These are phyloP conservation scores for Dynastes maya DNA, from an alignment of 2,888 invertebrate species.

Conservation along the genomic window DNA sequence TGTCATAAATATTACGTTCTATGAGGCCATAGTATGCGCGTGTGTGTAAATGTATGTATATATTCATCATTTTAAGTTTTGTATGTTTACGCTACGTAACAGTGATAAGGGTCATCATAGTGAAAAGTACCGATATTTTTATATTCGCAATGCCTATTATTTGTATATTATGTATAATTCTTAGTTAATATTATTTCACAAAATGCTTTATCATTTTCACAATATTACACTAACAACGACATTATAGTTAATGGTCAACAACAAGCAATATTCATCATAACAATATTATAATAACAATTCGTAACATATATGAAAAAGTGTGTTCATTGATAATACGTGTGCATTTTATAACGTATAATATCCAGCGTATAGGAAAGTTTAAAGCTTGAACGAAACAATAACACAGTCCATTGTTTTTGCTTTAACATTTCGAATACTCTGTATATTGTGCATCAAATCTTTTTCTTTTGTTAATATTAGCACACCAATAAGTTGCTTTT, in stretches of 20 bases:
- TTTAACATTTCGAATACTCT: constrained; percentile 1
- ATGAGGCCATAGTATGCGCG: background rate
- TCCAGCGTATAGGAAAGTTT: background rate
- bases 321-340: constrained; percentile 10
- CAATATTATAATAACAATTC: constrained; percentile 31
- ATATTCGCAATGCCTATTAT: constrained; percentile 17
- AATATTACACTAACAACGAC: constrained; percentile 39
- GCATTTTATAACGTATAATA: constrained; percentile 8
- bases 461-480: background rate
- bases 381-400: too few species aligned
- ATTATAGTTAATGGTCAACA: constrained; percentile 39
- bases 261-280: constrained; percentile 39
- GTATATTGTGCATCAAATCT: background rate
- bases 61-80: background rate
- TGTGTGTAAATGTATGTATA: background rate
- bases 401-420: background rate
- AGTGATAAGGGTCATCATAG: background rate
- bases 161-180: background rate
- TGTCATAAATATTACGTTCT: constrained; percentile 21
- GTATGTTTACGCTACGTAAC: too few species aligned
- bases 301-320: constrained; percentile 19
- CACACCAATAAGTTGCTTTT: constrained; percentile 1
- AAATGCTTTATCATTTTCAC: constrained; percentile 24
- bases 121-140: background rate
- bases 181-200: constrained; percentile 11